Percentiles rank a stretch among this genome's conserved stretches.
Conservation (phyloP, 2,113 vertebrate genomes). For the Coreoperca whiteheadi region DNA sequence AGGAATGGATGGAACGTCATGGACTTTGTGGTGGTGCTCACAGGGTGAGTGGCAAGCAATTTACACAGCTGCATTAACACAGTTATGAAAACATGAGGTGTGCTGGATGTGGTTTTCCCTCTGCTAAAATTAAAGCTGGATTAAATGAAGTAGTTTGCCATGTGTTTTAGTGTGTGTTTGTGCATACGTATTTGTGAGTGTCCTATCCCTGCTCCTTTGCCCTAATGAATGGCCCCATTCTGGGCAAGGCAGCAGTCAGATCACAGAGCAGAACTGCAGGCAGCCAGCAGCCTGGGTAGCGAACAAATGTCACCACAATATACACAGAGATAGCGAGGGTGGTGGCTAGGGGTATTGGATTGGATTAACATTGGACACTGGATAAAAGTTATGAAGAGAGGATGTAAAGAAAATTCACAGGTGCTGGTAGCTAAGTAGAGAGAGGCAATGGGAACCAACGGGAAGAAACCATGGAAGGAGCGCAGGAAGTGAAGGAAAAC, state of each 20-base stretch:
- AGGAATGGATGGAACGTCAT: conserved; percentile 82
- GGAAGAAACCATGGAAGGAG: background rate
- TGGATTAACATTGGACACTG: too few species aligned
- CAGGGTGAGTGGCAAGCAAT: conserved; percentile 69
- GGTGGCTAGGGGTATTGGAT: too few species aligned
- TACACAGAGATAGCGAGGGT: conserved; percentile 32
- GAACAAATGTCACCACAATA: conserved; percentile 80
- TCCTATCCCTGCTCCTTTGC: conserved; percentile 53
- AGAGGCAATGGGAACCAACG: background rate
- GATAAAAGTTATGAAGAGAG: conserved; percentile 26
- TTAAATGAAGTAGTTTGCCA: background rate
- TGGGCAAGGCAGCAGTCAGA: conserved; percentile 74
- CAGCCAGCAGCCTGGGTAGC: conserved; percentile 75
- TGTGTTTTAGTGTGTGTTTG: conserved; percentile 19
- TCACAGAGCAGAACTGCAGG: conserved; percentile 79
- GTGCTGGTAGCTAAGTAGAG: background rate
- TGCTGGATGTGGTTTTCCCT: background rate
- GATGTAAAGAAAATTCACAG: conserved; percentile 2
- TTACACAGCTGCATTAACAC: background rate
- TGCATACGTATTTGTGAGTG: background rate
- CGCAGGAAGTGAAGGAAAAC: background rate
- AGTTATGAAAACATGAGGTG: background rate
- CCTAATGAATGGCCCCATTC: conserved; percentile 76
- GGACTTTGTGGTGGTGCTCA: conserved; percentile 82
- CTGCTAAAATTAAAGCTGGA: background rate